Conservation (phyloP, 2,888 invertebrate genomes). For the Iphiclides podalirius region DNA sequence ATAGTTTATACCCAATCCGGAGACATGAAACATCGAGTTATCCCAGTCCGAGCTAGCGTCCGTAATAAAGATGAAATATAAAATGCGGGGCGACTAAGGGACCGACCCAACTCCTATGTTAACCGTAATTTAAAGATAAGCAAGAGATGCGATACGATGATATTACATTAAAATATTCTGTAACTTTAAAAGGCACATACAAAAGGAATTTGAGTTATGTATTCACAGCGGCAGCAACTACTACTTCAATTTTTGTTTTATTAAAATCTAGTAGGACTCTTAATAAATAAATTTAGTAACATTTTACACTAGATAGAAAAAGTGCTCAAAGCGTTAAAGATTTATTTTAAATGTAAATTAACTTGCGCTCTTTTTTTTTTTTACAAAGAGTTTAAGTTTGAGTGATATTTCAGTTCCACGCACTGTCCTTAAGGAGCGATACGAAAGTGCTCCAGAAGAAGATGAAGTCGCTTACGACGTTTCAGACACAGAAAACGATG, state of each 20-base stretch:
- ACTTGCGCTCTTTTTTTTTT: too few relatives aligned
- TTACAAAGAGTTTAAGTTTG: too few relatives aligned
- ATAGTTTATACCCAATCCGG: conserved; percentile 9
- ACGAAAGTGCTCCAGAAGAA: conserved; percentile 87
- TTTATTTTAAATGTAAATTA: too few relatives aligned
- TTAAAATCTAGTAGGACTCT: too few relatives aligned
- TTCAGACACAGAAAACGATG: conserved; percentile 72
- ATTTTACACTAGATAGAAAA: too few relatives aligned
- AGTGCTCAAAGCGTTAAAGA: too few relatives aligned
- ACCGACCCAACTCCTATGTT: conserved; percentile 10
- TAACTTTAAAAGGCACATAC: too few relatives aligned
- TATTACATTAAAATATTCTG: neutral
- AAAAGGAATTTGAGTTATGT: too few relatives aligned
- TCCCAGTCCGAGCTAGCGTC: conserved; percentile 15
- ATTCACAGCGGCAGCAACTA: too few relatives aligned
- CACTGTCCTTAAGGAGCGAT: conserved; percentile 90
- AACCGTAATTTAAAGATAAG: conserved; percentile 8
- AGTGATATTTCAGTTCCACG: conserved; percentile 93
- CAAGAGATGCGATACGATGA: neutral
- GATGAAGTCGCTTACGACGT: conserved; percentile 84
- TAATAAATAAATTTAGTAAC: too few relatives aligned
- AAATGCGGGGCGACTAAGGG: conserved; percentile 14
- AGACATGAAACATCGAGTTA: conserved; percentile 16
- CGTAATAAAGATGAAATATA: conserved; percentile 15
- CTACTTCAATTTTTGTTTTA: too few relatives aligned